A percentile compares a stretch with the other conserved stretches of the same genome.
Evolutionary conservation across 2,113 vertebrate genomes (phyloP).

Genomic region (Oxygymnocypris stewartii): DNA sequence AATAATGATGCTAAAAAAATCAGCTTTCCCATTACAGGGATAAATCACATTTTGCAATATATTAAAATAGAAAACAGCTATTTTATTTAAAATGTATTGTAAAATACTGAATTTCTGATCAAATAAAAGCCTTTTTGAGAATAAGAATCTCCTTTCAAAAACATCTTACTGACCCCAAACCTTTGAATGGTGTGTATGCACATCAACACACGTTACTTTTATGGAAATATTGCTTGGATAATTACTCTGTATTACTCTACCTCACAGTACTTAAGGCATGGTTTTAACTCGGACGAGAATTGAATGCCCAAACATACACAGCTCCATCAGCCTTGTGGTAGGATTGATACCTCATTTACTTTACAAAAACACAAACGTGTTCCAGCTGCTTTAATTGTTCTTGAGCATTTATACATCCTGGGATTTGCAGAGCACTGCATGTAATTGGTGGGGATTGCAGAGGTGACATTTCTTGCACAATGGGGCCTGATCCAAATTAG

Average conservation of each 20-base stretch:
- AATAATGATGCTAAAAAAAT: neutral
- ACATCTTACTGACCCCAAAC: neutral
- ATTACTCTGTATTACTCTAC: neutral
- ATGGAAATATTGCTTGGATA: neutral
- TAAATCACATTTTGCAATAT: too few relatives aligned
- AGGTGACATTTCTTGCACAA: slow-evolving; percentile 49
- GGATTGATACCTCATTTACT: slow-evolving; percentile 51
- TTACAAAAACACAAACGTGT: slow-evolving; percentile 51
- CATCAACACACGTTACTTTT: neutral
- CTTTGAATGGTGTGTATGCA: neutral
- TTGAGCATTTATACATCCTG: slow-evolving; percentile 34
- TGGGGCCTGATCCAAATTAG: slow-evolving; percentile 40
- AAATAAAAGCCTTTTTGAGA: too few relatives aligned
- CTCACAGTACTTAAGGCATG: neutral
- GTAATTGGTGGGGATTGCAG: slow-evolving; percentile 45
- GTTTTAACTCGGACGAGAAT: neutral
- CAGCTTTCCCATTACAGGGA: too few relatives aligned
- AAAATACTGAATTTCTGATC: too few relatives aligned
- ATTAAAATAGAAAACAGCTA: too few relatives aligned
- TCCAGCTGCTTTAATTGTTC: slow-evolving; percentile 38
- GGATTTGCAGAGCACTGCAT: slow-evolving; percentile 44
- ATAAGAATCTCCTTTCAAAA: too few relatives aligned
- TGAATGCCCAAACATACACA: neutral
- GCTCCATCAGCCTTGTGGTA: slow-evolving; percentile 49
- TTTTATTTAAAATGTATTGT: too few relatives aligned